Evolutionary conservation across 2,113 vertebrate species (phyloP), one percentile per base, ranked within the genome.

Genomic region (Petrocephalus microphthalmus): DNA sequence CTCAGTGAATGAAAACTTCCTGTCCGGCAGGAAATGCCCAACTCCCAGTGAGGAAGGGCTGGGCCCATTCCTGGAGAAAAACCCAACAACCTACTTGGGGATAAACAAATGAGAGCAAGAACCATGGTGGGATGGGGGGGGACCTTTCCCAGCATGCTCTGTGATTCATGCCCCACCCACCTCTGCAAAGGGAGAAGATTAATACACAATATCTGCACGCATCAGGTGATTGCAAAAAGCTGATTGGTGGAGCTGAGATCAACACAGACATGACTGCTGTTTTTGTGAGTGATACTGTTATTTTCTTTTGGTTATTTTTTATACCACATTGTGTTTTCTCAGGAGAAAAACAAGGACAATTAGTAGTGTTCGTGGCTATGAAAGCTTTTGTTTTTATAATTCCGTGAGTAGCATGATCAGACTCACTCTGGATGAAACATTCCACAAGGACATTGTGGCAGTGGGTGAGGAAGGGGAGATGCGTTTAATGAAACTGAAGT

Each of bases 21-120:
- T 92, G 87, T 67, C 89, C 92, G 89, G 92, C 92, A 92, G 93
- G 91, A 92, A 93, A 92, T 90, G 85, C 90, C 89, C 89, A 71
- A 78, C 87, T 87, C 88, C 87, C 71, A 60, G 81, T 82, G 88
- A 92, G 88, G 86, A 92, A 92, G 90, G 90, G 87, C 20, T 85
- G 71, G 71, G 85, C 13, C 82, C 84, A 7, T 90, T 86, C 91
- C 89, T 90, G 33, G 29, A 42, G 64, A 25, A 88, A 22, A 88
- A 25, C 52, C 19, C 87, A 84, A 45, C 54, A 7, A 20, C 33
- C 29, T 15, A 29, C 13, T 0, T 1, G 2, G 1, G 13, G 52
- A 60, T 84, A 64, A 84, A 83, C 78, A 56, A 78, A 83, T 60
- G 19, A 19, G 45, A 56, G 74, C 33, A 33, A 42, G 42, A 8